A percentile compares a stretch with the other conserved stretches of the same genome.
Evolutionary conservation across 1,140 invertebrate species (phyloP).

Genomic region (Orius insidiosus): DNA sequence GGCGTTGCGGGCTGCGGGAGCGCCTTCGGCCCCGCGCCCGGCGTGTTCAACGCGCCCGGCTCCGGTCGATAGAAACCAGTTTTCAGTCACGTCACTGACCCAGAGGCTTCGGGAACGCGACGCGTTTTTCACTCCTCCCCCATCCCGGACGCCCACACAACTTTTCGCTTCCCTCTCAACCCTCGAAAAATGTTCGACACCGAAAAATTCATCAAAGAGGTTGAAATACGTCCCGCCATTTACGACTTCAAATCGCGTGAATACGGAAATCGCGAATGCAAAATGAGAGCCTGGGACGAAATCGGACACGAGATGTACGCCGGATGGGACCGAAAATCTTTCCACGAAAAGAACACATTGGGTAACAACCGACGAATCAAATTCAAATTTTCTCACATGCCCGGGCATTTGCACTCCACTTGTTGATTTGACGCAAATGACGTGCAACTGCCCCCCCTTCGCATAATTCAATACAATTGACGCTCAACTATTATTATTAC

Average conservation of each 20-base stretch:
- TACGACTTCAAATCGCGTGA: conserved; percentile 4
- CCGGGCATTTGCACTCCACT: too few relatives aligned
- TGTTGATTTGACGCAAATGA: too few relatives aligned
- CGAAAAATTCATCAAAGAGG: conserved; percentile 7
- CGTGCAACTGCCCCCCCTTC: too few relatives aligned
- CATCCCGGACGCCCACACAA: background rate
- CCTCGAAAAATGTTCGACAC: conserved; percentile 7
- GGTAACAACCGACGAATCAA: background rate
- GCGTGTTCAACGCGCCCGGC: conserved; percentile 6
- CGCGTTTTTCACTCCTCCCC: background rate
- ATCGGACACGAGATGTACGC: conserved; percentile 6
- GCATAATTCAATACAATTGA: too few relatives aligned
- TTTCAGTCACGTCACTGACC: conserved; percentile 3
- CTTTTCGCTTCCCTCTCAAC: too few relatives aligned
- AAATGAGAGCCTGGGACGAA: conserved; percentile 5
- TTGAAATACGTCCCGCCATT: conserved; percentile 5
- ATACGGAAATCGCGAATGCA: conserved; percentile 4
- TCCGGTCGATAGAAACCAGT: conserved; percentile 7
- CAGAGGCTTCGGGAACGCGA: background rate
- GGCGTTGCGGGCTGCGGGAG: conserved; percentile 4
- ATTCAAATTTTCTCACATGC: too few relatives aligned
- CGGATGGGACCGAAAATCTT: conserved; percentile 1
- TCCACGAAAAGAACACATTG: background rate
- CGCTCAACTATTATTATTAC: too few relatives aligned
- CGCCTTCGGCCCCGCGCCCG: conserved; percentile 3